phyloP scores from a whole-genome alignment of 64 coral and sea anemone genomes.

The Exaiptasia diaphana region DNA sequence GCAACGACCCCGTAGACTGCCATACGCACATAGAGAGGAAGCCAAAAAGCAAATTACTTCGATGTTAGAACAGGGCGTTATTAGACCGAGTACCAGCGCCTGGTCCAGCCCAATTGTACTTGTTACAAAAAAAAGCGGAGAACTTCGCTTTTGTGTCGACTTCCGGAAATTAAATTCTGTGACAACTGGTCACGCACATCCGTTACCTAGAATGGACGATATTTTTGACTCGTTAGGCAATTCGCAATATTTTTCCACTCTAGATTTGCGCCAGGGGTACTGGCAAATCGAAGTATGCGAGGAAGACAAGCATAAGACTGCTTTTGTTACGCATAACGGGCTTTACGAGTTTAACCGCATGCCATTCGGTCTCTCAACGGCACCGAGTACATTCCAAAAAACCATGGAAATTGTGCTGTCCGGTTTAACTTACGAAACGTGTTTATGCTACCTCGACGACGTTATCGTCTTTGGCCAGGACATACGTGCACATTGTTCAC shows the following conservation, averaged over 20 bases:
- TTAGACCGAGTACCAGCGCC: not conserved
- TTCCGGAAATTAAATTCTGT: not conserved
- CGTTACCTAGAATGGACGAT: not conserved
- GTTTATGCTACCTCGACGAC: slow-evolving; percentile 43
- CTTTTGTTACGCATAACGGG: not conserved
- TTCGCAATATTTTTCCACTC: not conserved
- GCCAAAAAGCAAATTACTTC: not conserved
- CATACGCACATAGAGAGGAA: not conserved
- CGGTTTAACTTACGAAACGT: not conserved
- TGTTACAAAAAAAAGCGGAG: not conserved
- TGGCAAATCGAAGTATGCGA: not conserved
- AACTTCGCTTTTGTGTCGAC: not conserved
- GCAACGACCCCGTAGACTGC: slow-evolving; percentile 11
- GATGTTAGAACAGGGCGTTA: not conserved
- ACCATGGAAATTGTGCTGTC: not conserved
- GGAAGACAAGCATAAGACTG: not conserved
- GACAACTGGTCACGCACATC: not conserved
- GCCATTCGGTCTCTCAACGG: not conserved
- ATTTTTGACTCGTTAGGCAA: not conserved
- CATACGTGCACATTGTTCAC: not conserved
- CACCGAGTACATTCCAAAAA: not conserved
- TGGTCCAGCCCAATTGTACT: not conserved
- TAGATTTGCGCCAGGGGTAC: not conserved
- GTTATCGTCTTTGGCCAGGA: slow-evolving; percentile 7
- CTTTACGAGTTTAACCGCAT: not conserved